Conservation (phyloP, 2,113 vertebrate genomes). For the Sander lucioperca region DNA sequence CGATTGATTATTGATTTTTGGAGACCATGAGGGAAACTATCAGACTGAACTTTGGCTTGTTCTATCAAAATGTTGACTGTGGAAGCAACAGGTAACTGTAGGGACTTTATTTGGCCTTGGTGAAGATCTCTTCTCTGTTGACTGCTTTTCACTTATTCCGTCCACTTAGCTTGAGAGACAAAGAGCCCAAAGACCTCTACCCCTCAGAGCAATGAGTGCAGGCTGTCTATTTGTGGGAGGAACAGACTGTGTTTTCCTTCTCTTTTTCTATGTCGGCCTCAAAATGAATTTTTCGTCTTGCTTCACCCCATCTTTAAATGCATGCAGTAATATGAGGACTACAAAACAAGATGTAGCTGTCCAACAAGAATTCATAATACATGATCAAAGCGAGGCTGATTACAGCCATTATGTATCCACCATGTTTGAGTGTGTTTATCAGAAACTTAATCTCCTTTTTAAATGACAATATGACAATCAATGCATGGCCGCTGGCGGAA, state of each 20-base stretch:
- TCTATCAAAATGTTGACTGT: slow-evolving; percentile 4
- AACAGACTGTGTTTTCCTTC: slow-evolving; percentile 14
- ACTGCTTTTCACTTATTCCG: slow-evolving; percentile 8
- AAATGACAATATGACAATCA: slow-evolving; percentile 57
- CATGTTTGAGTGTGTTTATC: background rate
- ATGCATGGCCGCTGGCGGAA: background rate
- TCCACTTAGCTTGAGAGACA: slow-evolving; percentile 27
- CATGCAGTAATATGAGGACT: background rate
- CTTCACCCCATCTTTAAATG: background rate
- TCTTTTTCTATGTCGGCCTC: background rate
- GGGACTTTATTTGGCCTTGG: slow-evolving; percentile 20
- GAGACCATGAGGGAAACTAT: background rate
- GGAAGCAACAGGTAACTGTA: background rate
- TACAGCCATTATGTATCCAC: slow-evolving; percentile 34
- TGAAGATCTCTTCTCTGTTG: slow-evolving; percentile 21
- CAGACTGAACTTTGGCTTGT: background rate
- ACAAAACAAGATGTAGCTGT: background rate
- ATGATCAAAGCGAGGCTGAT: slow-evolving; percentile 46
- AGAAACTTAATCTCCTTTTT: slow-evolving; percentile 19
- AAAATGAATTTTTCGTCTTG: slow-evolving; percentile 8
- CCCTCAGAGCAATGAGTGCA: slow-evolving; percentile 10
- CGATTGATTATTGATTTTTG: background rate
- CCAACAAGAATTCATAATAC: slow-evolving; percentile 7
- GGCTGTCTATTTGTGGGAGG: slow-evolving; percentile 2
- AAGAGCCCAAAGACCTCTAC: background rate